phyloP scores from a whole-genome alignment of 2,113 vertebrate species.

The Dasyurus viverrinus region DNA sequence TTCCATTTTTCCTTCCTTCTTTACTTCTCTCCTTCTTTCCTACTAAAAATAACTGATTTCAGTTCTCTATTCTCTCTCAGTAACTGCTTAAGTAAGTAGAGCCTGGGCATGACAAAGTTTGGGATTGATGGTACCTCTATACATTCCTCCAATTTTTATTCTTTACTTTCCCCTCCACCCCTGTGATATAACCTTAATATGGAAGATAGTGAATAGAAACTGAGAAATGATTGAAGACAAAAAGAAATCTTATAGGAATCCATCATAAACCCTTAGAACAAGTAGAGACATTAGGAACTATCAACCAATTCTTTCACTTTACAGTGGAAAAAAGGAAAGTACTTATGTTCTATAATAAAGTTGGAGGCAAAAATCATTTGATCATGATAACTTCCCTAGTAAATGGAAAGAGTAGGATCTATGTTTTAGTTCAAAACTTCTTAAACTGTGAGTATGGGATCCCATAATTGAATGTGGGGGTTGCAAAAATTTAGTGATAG shows the following conservation, averaged over 20 bases:
- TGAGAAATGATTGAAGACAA: not conserved
- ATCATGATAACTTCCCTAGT: not conserved
- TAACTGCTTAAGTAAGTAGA: not conserved
- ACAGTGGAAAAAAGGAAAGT: not conserved
- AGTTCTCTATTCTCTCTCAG: not conserved
- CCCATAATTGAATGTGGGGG: no score
- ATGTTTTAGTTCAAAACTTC: no score
- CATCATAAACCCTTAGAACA: not conserved
- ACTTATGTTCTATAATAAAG: not conserved
- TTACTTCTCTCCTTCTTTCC: not conserved
- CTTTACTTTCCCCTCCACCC: not conserved
- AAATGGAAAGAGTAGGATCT: not conserved
- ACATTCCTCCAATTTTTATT: not conserved
- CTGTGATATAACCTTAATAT: not conserved
- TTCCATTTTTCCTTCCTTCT: not conserved
- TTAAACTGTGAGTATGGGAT: no score
- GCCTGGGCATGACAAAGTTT: not conserved
- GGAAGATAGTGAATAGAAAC: not conserved
- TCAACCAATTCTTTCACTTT: not conserved
- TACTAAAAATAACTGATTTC: not conserved
- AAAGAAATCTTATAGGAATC: not conserved
- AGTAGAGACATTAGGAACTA: not conserved
- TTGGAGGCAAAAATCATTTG: not conserved
- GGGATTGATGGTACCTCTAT: not conserved
- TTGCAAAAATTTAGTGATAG: no score